A percentile compares a stretch with the other conserved stretches of the same genome.
phyloP scores from a whole-genome alignment of 1,140 invertebrate species.

The Drosophila kurseongensis region DNA sequence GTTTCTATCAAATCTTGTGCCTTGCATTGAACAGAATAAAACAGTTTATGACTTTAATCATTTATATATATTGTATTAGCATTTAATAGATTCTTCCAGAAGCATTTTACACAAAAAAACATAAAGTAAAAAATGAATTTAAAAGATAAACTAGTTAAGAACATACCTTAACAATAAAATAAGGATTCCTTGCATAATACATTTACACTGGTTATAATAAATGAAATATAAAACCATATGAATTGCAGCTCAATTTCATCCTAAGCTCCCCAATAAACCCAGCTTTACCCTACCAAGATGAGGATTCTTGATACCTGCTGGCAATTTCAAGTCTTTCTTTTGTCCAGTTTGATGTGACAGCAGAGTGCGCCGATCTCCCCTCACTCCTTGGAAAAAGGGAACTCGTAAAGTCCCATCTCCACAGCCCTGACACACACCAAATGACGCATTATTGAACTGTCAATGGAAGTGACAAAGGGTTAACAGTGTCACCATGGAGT shows the following conservation, averaged over 20 bases:
- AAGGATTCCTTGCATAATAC: neutral
- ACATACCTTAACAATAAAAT: no score
- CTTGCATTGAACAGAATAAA: no score
- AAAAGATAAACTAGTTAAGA: no score
- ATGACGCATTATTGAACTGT: slow-evolving; percentile 82
- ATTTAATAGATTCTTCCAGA: no score
- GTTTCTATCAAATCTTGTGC: no score
- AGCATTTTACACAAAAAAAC: no score
- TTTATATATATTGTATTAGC: no score
- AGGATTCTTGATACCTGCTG: slow-evolving; percentile 33
- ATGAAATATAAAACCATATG: neutral
- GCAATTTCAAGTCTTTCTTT: slow-evolving; percentile 17
- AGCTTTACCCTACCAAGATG: slow-evolving; percentile 12
- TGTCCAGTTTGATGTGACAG: slow-evolving; percentile 52
- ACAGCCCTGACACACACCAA: slow-evolving; percentile 50
- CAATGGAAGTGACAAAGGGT: slow-evolving; percentile 81
- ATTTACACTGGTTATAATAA: neutral
- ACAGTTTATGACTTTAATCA: no score
- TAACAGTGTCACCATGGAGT: slow-evolving; percentile 71
- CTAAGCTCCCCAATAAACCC: slow-evolving; percentile 3
- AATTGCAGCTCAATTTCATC: slow-evolving; percentile 2
- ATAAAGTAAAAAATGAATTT: no score
- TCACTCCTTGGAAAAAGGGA: slow-evolving; percentile 5
- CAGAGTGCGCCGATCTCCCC: neutral
- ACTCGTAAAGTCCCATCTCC: slow-evolving; percentile 14